Evolutionary conservation across 2,113 vertebrate genomes (phyloP).

Genomic region (Zingel zingel): DNA sequence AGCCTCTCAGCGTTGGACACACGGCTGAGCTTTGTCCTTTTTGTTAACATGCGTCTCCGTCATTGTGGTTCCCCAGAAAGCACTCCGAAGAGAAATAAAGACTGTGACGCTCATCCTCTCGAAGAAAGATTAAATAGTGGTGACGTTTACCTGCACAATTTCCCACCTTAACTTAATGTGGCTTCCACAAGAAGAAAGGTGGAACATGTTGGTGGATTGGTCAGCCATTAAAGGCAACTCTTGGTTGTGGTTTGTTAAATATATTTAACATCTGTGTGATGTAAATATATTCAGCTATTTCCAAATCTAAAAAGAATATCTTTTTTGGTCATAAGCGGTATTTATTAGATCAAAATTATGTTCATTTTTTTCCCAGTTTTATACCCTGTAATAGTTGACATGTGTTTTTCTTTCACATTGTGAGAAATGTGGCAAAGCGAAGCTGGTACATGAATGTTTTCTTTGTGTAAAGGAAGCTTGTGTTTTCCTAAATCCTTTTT

Average conservation of each 20-base stretch:
- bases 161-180: background rate
- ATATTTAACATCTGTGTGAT: slow-evolving; percentile 5
- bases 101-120: background rate
- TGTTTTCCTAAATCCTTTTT: background rate
- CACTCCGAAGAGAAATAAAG: background rate
- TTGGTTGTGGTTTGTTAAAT: background rate
- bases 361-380: background rate
- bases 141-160: slow-evolving; percentile 24
- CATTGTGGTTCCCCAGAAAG: background rate
- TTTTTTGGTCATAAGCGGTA: slow-evolving; percentile 29
- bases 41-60: background rate
- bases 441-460: background rate
- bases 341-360: slow-evolving; percentile 51
- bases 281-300: slow-evolving; percentile 28
- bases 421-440: background rate
- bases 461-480: background rate
- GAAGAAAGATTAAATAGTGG: background rate
- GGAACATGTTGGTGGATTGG: background rate
- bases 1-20: slow-evolving; percentile 15
- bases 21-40: background rate
- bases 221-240: background rate
- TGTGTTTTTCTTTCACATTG: background rate
- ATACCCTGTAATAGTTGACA: background rate
- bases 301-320: slow-evolving; percentile 1
- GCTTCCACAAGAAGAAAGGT: background rate